phyloP scores from a whole-genome alignment of 2,888 invertebrate species.

The Eugnorisma glareosa region DNA sequence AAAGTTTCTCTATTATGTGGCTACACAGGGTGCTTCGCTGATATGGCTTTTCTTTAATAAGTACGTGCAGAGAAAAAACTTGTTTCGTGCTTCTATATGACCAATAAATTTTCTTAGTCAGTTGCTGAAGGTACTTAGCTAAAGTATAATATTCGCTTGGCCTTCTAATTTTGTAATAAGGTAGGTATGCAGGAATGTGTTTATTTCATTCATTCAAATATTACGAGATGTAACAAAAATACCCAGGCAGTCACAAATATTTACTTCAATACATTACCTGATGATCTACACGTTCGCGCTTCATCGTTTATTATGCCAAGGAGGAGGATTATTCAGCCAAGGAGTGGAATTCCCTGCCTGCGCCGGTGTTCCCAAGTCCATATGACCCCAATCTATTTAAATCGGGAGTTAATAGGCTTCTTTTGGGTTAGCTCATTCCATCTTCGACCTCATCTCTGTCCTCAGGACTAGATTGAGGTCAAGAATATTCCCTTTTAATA shows the following conservation, averaged over 20 bases:
- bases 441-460: too few relatives aligned
- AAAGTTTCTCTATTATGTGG: slow-evolving; percentile 48
- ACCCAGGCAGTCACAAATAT: neutral
- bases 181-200: neutral
- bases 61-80: slow-evolving; percentile 8
- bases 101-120: slow-evolving; percentile 2
- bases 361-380: too few relatives aligned
- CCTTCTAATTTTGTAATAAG: neutral
- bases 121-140: neutral
- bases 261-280: neutral
- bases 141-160: neutral
- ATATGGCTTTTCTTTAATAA: slow-evolving; percentile 20
- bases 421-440: too few relatives aligned
- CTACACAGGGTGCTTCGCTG: slow-evolving; percentile 15
- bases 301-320: too few relatives aligned
- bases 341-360: too few relatives aligned
- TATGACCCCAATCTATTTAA: too few relatives aligned
- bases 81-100: neutral
- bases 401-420: too few relatives aligned
- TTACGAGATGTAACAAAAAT: neutral
- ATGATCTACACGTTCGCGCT: too few relatives aligned
- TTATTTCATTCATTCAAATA: neutral
- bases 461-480: too few relatives aligned
- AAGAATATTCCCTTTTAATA: too few relatives aligned
- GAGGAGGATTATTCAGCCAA: too few relatives aligned